phyloP scores from a whole-genome alignment of 1,140 invertebrate species.

The Lasioglossum albipes region DNA sequence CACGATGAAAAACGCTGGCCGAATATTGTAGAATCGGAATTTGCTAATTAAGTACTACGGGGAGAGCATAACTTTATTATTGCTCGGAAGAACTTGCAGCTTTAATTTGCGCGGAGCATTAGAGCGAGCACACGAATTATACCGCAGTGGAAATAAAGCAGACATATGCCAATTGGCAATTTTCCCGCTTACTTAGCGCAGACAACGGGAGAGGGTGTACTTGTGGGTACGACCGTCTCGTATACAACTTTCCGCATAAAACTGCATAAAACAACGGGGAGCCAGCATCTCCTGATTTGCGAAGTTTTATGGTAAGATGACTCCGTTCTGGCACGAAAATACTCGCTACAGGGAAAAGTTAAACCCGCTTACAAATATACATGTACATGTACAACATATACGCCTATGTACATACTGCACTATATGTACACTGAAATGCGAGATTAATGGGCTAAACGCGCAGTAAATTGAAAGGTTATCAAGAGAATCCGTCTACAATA shows the following conservation, averaged over 20 bases:
- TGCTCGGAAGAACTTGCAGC: background rate
- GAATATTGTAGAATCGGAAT: background rate
- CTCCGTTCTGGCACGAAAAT: constrained; percentile 11
- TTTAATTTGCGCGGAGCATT: constrained; percentile 15
- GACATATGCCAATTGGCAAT: constrained; percentile 46
- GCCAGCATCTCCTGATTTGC: constrained; percentile 28
- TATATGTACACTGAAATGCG: background rate
- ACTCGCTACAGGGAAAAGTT: constrained; percentile 10
- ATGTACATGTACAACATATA: too few species aligned
- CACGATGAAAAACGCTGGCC: too few species aligned
- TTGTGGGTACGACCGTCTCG: constrained; percentile 3
- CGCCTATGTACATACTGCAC: background rate
- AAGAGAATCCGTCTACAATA: background rate
- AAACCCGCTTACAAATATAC: constrained; percentile 23
- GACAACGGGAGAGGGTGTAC: background rate
- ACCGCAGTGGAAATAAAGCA: constrained; percentile 30
- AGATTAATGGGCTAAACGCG: background rate
- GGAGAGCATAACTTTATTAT: background rate
- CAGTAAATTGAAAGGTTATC: background rate
- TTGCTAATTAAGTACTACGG: background rate
- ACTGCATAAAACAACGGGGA: constrained; percentile 34
- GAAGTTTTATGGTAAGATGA: constrained; percentile 41
- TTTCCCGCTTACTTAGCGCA: constrained; percentile 21
- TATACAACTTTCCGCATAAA: constrained; percentile 39
- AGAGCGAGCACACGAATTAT: constrained; percentile 12